These are phyloP conservation scores for Porites divaricata DNA, from an alignment of 92 coral and sea anemone genomes.

Conservation along the genomic window DNA sequence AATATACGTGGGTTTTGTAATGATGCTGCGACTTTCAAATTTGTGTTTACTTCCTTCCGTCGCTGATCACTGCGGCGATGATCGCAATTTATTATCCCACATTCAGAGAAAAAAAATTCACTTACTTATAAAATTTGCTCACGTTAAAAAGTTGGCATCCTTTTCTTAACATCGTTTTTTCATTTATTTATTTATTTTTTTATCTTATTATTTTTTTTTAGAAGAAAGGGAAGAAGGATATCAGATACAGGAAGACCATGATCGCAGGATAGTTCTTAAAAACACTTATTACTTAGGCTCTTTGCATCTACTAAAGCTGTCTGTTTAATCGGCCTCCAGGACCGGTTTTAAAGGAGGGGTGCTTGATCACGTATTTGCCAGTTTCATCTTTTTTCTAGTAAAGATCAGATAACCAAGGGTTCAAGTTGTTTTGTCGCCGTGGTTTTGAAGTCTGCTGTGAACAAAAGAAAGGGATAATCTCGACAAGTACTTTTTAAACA, in stretches of 20 bases:
- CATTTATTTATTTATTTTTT: too few relatives aligned
- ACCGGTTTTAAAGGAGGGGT: background rate
- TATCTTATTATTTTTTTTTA: too few relatives aligned
- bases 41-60: slow-evolving; percentile 19
- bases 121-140: background rate
- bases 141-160: background rate
- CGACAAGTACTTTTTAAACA: background rate
- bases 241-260: too few relatives aligned
- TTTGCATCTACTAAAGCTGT: background rate
- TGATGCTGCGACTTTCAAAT: background rate
- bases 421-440: background rate
- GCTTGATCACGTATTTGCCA: background rate
- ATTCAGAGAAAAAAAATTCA: background rate
- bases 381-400: background rate
- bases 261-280: too few relatives aligned
- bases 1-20: background rate
- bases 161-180: too few relatives aligned
- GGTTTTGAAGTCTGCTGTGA: background rate
- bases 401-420: too few relatives aligned
- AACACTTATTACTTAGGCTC: too few relatives aligned
- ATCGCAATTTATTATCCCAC: background rate
- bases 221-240: too few relatives aligned
- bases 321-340: background rate
- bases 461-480: background rate
- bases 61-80: background rate